These are phyloP conservation scores for Listronotus bonariensis DNA, from an alignment of 1,140 invertebrate genomes.

Conservation along the genomic window DNA sequence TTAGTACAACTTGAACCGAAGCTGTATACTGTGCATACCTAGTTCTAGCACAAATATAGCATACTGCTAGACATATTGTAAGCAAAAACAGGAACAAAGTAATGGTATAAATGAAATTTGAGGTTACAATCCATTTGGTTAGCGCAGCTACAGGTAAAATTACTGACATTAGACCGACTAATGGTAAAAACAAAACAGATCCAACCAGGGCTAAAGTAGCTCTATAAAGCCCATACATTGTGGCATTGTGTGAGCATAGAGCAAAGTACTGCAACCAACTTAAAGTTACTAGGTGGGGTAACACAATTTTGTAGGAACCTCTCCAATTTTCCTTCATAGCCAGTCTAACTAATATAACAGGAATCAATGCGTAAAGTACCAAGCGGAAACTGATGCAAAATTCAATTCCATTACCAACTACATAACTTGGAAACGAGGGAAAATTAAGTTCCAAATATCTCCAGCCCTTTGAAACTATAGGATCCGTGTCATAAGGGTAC, in stretches of 20 bases:
- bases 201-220: conserved; percentile 77
- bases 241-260: conserved; percentile 77
- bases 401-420: conserved; percentile 80
- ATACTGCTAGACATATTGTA: conserved; percentile 61
- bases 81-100: conserved; percentile 62
- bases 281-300: conserved; percentile 84
- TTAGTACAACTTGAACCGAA: conserved; percentile 61
- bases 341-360: conserved; percentile 73
- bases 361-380: conserved; percentile 77
- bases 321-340: conserved; percentile 74
- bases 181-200: conserved; percentile 74
- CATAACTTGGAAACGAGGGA: conserved; percentile 79
- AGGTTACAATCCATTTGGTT: conserved; percentile 70
- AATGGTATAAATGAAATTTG: conserved; percentile 65
- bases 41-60: conserved; percentile 68
- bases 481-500: conserved; percentile 82
- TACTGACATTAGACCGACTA: conserved; percentile 75
- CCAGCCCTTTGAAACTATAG: conserved; percentile 78
- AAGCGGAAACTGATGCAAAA: conserved; percentile 79
- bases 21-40: conserved; percentile 60
- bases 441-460: conserved; percentile 77
- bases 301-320: conserved; percentile 74
- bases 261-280: conserved; percentile 86
- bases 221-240: conserved; percentile 76
- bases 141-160: conserved; percentile 74